A percentile compares a stretch with the other conserved stretches of the same genome.
These are phyloP conservation scores for Acrocephalus kingi DNA, from an alignment of 2,113 vertebrate genomes.

Conservation along the genomic window DNA sequence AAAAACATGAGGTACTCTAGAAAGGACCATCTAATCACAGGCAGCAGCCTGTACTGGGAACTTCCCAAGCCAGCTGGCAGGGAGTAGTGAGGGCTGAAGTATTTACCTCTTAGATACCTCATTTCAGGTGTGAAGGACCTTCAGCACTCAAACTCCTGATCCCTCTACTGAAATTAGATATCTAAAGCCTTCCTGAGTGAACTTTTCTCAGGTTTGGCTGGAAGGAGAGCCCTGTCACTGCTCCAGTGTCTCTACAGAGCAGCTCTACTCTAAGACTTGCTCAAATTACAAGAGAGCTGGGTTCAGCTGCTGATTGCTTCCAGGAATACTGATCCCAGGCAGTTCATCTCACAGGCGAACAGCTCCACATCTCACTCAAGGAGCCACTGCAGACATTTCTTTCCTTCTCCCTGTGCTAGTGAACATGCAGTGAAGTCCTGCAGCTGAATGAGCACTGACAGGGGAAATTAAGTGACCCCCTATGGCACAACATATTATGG, in stretches of 20 bases:
- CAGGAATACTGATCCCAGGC: background rate
- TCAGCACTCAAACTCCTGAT: background rate
- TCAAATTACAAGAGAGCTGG: background rate
- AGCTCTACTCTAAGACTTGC: background rate
- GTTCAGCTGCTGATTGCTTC: background rate
- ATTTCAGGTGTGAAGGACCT: background rate
- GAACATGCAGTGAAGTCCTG: background rate
- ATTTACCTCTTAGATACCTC: background rate
- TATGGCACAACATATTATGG: fast-evolving
- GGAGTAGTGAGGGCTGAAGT: background rate
- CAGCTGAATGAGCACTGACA: background rate
- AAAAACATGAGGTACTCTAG: background rate
- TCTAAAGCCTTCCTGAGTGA: background rate
- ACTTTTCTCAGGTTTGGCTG: background rate
- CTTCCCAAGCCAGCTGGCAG: background rate
- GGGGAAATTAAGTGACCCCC: background rate
- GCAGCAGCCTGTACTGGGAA: background rate
- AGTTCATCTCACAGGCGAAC: background rate
- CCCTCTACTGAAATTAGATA: background rate
- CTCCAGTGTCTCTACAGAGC: background rate
- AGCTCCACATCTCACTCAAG: background rate
- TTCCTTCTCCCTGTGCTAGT: background rate
- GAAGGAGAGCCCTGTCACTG: background rate
- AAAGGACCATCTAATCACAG: background rate
- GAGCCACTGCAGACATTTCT: background rate